These are phyloP conservation scores for Cassiopea andromeda DNA, from an alignment of 30 jellyfish, hydroid and myxozoan genomes.

Conservation along the genomic window DNA sequence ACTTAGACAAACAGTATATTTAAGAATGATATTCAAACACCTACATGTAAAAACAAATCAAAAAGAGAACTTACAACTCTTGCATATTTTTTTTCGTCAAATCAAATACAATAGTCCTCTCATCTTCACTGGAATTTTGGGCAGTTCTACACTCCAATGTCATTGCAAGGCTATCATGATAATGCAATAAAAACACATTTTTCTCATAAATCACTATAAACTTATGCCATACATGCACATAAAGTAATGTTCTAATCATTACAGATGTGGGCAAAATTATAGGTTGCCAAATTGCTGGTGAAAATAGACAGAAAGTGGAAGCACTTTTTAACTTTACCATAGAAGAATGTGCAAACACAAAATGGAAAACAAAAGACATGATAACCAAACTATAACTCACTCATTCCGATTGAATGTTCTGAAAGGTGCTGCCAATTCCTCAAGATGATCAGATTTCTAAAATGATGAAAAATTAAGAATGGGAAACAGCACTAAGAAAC, in stretches of 20 bases:
- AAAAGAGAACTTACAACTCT: constrained; percentile 37
- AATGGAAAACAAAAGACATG: not conserved
- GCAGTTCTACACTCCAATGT: constrained; percentile 55
- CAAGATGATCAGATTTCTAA: constrained; percentile 40
- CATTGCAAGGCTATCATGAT: constrained; percentile 38
- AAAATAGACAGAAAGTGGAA: too few relatives aligned
- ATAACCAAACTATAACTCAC: not conserved
- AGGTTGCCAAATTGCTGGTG: too few relatives aligned
- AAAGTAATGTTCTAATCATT: too few relatives aligned
- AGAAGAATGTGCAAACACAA: too few relatives aligned
- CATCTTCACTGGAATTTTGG: constrained; percentile 55
- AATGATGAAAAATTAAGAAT: not conserved
- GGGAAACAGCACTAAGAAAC: not conserved
- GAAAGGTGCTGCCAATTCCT: constrained; percentile 57
- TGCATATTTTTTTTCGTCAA: constrained; percentile 80
- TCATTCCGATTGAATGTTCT: constrained; percentile 70
- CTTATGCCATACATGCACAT: too few relatives aligned
- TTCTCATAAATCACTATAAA: too few relatives aligned
- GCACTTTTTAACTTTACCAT: too few relatives aligned
- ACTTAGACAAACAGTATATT: too few relatives aligned
- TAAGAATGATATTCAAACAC: too few relatives aligned
- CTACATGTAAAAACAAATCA: too few relatives aligned
- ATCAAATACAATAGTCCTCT: constrained; percentile 41
- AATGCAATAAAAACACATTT: not conserved
- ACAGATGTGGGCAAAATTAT: too few relatives aligned